Percentiles rank a stretch among this genome's conserved stretches.
These are phyloP conservation scores for Passer montanus DNA, from an alignment of 2,113 vertebrate genomes.

Conservation along the genomic window DNA sequence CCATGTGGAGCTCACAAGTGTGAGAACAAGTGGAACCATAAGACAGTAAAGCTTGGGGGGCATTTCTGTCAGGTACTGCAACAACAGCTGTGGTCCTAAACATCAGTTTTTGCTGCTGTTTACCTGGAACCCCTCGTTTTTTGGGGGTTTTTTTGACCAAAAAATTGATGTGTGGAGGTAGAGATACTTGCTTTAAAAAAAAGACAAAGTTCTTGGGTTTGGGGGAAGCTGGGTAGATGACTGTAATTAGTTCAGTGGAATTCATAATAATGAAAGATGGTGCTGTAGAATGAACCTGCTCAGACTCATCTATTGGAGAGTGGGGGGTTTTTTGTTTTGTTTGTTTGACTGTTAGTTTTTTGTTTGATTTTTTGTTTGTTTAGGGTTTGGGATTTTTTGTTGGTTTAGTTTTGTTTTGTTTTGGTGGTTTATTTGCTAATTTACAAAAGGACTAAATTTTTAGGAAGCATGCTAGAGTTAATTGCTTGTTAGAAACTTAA, in stretches of 20 bases:
- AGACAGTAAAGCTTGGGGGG: accelerated
- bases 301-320: not conserved
- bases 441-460: not conserved
- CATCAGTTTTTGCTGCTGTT: not conserved
- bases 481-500: not conserved
- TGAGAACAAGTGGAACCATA: not conserved
- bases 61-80: not conserved
- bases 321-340: not conserved
- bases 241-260: not conserved
- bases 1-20: conserved; percentile 17
- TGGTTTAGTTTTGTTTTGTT: not conserved
- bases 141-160: not conserved
- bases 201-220: not conserved
- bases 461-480: not conserved
- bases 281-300: not conserved
- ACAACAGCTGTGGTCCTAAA: not conserved
- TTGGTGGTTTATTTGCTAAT: not conserved
- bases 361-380: not conserved
- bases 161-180: not conserved
- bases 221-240: not conserved
- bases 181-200: not conserved
- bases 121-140: not conserved
- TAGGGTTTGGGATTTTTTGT: not conserved
- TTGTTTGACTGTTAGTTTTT: not conserved
- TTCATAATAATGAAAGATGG: not conserved